Evolutionary conservation across 2,113 vertebrate species (phyloP).

Genomic region (Ia io): DNA sequence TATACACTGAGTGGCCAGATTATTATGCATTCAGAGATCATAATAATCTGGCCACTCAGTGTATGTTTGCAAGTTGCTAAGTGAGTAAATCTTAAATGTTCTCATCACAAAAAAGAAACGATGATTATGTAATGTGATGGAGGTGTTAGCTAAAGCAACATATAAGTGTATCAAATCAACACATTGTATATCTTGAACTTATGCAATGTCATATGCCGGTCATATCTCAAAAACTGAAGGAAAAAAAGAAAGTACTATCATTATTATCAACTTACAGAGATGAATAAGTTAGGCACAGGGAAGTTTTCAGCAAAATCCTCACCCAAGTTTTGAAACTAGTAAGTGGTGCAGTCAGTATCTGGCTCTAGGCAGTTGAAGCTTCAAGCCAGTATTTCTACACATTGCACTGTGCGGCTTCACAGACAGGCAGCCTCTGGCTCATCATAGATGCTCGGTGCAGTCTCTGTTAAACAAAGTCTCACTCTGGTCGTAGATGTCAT

Average conservation of each 20-base stretch:
- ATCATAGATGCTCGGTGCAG: background rate
- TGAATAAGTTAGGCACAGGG: background rate
- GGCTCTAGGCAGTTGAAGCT: background rate
- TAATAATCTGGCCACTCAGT: too few relatives aligned
- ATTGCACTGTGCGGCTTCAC: background rate
- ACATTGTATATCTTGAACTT: background rate
- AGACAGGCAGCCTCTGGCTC: background rate
- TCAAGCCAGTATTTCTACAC: background rate
- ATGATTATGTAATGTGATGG: background rate
- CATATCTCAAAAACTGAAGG: background rate
- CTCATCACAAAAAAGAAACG: background rate
- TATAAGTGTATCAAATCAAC: background rate
- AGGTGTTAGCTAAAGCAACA: background rate
- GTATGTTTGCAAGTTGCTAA: background rate
- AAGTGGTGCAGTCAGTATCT: background rate
- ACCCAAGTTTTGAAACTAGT: background rate
- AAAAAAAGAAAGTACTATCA: background rate
- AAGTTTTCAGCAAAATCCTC: background rate
- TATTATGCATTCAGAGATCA: too few relatives aligned
- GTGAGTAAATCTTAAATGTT: background rate
- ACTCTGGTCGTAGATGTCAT: background rate
- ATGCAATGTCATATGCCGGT: background rate
- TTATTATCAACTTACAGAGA: background rate
- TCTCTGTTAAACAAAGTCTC: background rate
- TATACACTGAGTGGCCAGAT: too few relatives aligned